Percentiles rank a stretch among this genome's conserved stretches.
phyloP scores from a whole-genome alignment of 2,888 invertebrate genomes.

The Yponomeuta cagnagella region DNA sequence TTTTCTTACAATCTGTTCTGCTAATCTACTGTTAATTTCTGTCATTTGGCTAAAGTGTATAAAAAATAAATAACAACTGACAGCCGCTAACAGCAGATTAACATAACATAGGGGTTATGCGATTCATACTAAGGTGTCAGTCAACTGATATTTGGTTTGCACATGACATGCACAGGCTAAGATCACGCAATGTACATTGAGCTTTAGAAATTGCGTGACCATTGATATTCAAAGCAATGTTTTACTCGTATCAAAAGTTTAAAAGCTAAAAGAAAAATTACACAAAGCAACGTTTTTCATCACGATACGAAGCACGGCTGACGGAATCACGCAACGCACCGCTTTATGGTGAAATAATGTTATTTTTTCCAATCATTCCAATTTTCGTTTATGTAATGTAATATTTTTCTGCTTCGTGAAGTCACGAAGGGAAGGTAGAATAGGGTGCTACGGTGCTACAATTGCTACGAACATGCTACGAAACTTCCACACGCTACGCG shows the following conservation, averaged over 20 bases:
- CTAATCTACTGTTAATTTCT: no score
- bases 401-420: neutral
- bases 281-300: neutral
- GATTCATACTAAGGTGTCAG: no score
- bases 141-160: no score
- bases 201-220: no score
- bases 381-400: slow-evolving; percentile 4
- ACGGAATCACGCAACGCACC: slow-evolving; percentile 2
- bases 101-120: no score
- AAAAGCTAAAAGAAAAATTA: neutral
- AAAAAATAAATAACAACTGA: no score
- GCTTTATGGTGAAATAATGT: slow-evolving; percentile 6
- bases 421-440: neutral
- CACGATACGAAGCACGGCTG: neutral
- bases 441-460: neutral
- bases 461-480: slow-evolving; percentile 15
- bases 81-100: no score
- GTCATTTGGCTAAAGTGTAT: no score
- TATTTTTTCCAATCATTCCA: slow-evolving; percentile 1
- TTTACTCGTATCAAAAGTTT: neutral
- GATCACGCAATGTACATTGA: no score
- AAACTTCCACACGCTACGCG: neutral
- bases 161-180: no score
- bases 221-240: no score
- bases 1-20: no score